phyloP scores from a whole-genome alignment of 2,888 invertebrate species.

The Abrostola tripartita region DNA sequence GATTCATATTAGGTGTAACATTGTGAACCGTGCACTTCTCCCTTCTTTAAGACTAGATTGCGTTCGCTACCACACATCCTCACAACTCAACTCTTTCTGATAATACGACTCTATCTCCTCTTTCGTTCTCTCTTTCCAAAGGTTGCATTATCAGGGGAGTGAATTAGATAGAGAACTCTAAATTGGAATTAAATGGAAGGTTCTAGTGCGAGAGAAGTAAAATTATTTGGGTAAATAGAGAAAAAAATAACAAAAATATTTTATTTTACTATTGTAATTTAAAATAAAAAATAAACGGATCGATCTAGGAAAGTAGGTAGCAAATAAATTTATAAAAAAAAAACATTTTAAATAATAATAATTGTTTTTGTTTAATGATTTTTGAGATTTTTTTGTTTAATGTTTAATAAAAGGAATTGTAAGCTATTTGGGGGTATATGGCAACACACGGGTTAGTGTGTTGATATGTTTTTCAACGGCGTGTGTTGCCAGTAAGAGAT shows the following conservation, averaged over 20 bases:
- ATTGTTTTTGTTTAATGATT: constrained; percentile 23
- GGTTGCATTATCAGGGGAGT: constrained; percentile 49
- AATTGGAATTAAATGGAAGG: constrained; percentile 57
- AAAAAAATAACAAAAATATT: constrained; percentile 58
- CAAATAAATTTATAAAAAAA: constrained; percentile 69
- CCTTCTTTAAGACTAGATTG: constrained; percentile 44
- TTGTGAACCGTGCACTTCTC: constrained; percentile 71
- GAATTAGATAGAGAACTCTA: constrained; percentile 54
- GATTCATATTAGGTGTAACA: constrained; percentile 71
- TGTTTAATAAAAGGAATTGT: constrained; percentile 54
- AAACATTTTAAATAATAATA: constrained; percentile 24
- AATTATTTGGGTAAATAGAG: constrained; percentile 57
- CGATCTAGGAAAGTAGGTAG: constrained; percentile 77
- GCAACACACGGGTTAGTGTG: constrained; percentile 35
- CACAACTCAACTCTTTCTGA: constrained; percentile 48
- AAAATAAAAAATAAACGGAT: constrained; percentile 64
- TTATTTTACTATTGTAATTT: constrained; percentile 75
- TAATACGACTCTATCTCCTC: constrained; percentile 48
- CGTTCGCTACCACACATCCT: constrained; percentile 46
- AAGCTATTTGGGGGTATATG: constrained; percentile 53
- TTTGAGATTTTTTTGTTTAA: constrained; percentile 24
- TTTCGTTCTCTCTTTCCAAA: constrained; percentile 30
- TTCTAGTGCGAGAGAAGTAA: constrained; percentile 55
- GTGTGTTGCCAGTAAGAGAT: constrained; percentile 29
- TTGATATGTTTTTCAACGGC: constrained; percentile 30